Evolutionary conservation across 1,140 invertebrate genomes (phyloP), one percentile per base, ranked within the genome.

Genomic region (Ladona fulva): DNA sequence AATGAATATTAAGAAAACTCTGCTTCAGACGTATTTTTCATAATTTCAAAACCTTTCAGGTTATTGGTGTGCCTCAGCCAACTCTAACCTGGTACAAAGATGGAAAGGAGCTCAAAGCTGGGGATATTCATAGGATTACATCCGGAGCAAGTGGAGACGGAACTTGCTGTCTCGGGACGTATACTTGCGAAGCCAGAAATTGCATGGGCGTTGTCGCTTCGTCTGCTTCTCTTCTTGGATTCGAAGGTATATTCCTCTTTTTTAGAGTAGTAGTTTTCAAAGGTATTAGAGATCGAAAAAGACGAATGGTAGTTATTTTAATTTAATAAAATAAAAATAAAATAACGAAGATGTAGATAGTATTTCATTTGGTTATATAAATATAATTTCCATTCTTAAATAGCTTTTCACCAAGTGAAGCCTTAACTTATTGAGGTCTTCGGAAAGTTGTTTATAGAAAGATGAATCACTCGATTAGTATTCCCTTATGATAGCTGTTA

Each of bases 11-110:
- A n/a, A n/a, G n/a, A n/a, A n/a, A n/a, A n/a, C n/a, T n/a, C n/a
- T n/a, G n/a, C n/a, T n/a, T n/a, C n/a, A n/a, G n/a, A n/a, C n/a
- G 24, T 74, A 22, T 74, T 24, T 5, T 7, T 22, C n/a, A 74
- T 74, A 22, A 74, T 74, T 74, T 74, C 11, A 75, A 25, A 75
- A 74, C 16, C 1, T 77, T 80, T 29, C 77, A 86, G 86, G 94
- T 96, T n/a, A 95, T 96, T 78, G 94, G 94, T 16, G 93, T 95
- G 16, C 94, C 94, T 0, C 94, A 95, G 82, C 94, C 95, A 5
- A 85, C 90, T 74, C 85, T 97, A 0, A 95, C 94, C 83, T 96
- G 95, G 95, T 96, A 94, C 82, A 97, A 97, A 86, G 94, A 97
- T 85, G 94, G 94, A 0, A 88, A 91, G 77, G 94, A 96, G 82